A percentile compares a stretch with the other conserved stretches of the same genome.
Conservation (phyloP, 2,113 vertebrate species). For the Sapayoa aenigma region DNA sequence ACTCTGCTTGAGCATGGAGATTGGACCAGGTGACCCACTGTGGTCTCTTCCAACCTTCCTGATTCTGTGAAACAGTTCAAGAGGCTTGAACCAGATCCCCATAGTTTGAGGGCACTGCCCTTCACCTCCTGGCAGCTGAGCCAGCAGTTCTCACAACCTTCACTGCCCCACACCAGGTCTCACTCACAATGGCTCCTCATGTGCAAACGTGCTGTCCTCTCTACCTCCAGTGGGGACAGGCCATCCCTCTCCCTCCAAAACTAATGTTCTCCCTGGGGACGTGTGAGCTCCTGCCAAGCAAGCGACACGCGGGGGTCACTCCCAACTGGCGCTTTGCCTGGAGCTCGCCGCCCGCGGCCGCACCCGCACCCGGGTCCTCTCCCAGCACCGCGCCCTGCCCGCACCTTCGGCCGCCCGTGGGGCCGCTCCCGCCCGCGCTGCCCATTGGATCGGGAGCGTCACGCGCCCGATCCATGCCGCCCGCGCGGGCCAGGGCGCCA, state of each 20-base stretch:
- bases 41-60: background rate
- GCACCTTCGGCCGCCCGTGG: background rate
- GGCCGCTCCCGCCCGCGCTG: background rate
- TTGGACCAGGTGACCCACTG: too few relatives aligned
- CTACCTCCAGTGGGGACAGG: accelerated
- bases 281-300: accelerated
- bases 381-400: background rate
- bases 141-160: too few relatives aligned
- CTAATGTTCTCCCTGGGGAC: accelerated
- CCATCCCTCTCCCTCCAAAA: too few relatives aligned
- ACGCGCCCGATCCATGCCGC: background rate
- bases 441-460: background rate
- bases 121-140: background rate
- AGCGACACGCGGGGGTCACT: accelerated
- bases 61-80: accelerated
- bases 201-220: accelerated
- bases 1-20: background rate
- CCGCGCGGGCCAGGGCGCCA: background rate
- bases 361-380: too few relatives aligned
- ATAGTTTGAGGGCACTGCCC: background rate
- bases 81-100: background rate
- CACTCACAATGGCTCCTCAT: accelerated
- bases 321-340: accelerated
- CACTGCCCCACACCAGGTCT: background rate
- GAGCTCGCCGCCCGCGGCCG: background rate